Evolutionary conservation across 2,797 vertebrate genomes (phyloP).

Genomic region (Poecilia wingei): DNA sequence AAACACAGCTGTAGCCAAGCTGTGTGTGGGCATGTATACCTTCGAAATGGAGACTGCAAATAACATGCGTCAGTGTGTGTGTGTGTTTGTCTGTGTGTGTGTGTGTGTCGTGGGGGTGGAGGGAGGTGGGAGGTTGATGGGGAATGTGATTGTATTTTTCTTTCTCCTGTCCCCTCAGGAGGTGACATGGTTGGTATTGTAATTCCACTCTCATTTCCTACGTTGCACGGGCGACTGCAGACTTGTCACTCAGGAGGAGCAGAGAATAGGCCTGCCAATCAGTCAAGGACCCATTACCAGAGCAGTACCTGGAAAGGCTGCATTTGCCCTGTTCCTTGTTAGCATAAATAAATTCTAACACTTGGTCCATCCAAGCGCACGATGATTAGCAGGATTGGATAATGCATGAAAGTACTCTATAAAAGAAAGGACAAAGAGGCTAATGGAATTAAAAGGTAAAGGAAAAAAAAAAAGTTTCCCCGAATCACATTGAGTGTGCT

Average conservation of each 20-base stretch:
- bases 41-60: slow-evolving; percentile 41
- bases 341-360: slow-evolving; percentile 72
- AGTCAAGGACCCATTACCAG: slow-evolving; percentile 74
- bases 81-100: slow-evolving; percentile 8
- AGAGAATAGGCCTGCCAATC: slow-evolving; percentile 82
- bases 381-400: slow-evolving; percentile 48
- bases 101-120: slow-evolving; percentile 28
- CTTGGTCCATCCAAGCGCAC: slow-evolving; percentile 53
- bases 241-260: slow-evolving; percentile 78
- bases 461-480: slow-evolving; percentile 6
- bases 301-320: slow-evolving; percentile 45
- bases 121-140: slow-evolving; percentile 52
- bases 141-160: slow-evolving; percentile 77
- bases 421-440: slow-evolving; percentile 17
- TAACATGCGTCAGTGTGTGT: slow-evolving; percentile 33
- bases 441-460: slow-evolving; percentile 43
- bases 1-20: slow-evolving; percentile 26
- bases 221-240: slow-evolving; percentile 65
- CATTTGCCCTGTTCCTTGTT: slow-evolving; percentile 56
- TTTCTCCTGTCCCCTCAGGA: slow-evolving; percentile 76
- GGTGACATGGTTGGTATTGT: slow-evolving; percentile 81
- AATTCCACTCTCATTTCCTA: slow-evolving; percentile 83
- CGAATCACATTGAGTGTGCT: slow-evolving; percentile 34
- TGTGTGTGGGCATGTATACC: slow-evolving; percentile 30
- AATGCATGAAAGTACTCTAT: slow-evolving; percentile 26